phyloP scores from a whole-genome alignment of 1,140 invertebrate species.

The Hormaphis cornu region DNA sequence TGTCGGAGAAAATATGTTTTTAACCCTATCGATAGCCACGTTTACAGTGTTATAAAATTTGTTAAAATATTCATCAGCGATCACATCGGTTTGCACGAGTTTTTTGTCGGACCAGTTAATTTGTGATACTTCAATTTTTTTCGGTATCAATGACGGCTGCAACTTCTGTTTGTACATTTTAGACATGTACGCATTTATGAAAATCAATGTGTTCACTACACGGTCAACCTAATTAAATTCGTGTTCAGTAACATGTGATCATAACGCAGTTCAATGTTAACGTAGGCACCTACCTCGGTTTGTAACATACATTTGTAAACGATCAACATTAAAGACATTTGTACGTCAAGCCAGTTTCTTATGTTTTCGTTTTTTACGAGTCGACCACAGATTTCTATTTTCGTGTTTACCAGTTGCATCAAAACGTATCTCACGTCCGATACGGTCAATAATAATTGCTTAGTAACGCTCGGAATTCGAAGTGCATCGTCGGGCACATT shows the following conservation, averaged over 20 bases:
- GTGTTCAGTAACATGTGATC: background rate
- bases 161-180: background rate
- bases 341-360: background rate
- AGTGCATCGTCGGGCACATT: background rate
- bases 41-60: background rate
- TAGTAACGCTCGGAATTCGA: background rate
- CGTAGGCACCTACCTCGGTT: background rate
- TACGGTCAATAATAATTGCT: background rate
- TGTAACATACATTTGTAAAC: conserved; percentile 11
- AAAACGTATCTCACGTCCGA: background rate
- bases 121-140: background rate
- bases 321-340: background rate
- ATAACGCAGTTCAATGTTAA: background rate
- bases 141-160: background rate
- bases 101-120: background rate
- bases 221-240: background rate
- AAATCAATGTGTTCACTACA: background rate
- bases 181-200: conserved; percentile 9
- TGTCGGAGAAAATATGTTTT: background rate
- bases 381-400: background rate
- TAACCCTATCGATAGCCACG: background rate
- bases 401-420: background rate
- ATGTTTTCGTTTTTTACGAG: background rate
- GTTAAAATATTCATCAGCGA: background rate
- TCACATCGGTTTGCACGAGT: background rate